Base-by-base conservation (phyloP, 2,797 vertebrate genomes). In the Otolemur crassicaudatus region DNA sequence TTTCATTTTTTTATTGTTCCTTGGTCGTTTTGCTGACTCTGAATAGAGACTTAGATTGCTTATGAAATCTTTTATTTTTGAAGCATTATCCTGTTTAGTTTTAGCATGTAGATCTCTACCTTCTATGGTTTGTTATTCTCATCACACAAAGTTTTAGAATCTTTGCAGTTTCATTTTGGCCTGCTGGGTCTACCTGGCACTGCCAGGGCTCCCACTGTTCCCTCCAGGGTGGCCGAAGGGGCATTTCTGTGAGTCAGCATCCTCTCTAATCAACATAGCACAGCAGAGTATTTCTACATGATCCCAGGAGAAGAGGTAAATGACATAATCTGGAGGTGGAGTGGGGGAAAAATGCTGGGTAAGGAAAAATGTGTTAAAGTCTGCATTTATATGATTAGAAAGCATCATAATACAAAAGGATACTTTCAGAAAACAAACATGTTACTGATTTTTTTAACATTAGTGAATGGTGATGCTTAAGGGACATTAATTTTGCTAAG, bases 381-480 rank as follows among this genome's bases (percentile, higher is more conserved):
- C 60, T 70, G 3, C 58, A 46, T 73, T 95, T 85, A 40, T 86
- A 31, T 34, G 25, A 72, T 56, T 61, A 90, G 80, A 95, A 95
- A 73, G 11, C 0, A 95, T 85, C n/a, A 31, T 7, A 53, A 76
- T 31, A 29, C 61, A 69, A 53, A 77, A 37, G 8, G 65, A 23
- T 76, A 63, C 58, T 80, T 90, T 92, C 43, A 87, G 81, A 89
- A 94, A 27, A 83, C 11, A n/a, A 58, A 65, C 58, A 37, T 72
- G 49, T 70, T 80, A 27, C 76, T 95, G 37, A 46, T 22, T 76
- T 16, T 94, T 95, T 90, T 97, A 96, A 40, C 95, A 40, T 85
- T 69, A 91, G 86, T 95, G 70, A 92, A 94, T 60, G 53, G 3
- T 65, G 22, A 80, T 65, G 61, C 22, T 92, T 76, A 72, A 88